A percentile compares a stretch with the other conserved stretches of the same genome.
phyloP scores from a whole-genome alignment of 2,113 vertebrate genomes.

The Tragelaphus buxtoni region DNA sequence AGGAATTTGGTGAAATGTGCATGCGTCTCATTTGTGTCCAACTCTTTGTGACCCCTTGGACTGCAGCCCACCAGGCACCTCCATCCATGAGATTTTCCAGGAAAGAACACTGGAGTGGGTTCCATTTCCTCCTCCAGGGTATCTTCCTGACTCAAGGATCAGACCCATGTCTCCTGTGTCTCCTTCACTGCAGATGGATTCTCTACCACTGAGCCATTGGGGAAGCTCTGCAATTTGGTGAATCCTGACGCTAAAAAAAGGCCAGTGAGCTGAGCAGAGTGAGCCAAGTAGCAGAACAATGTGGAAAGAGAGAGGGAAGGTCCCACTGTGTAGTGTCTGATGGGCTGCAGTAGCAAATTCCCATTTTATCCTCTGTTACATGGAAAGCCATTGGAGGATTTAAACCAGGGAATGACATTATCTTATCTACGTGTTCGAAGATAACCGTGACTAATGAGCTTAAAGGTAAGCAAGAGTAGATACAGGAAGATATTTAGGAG shows the following conservation, averaged over 20 bases:
- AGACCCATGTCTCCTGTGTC: background rate
- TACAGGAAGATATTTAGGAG: background rate
- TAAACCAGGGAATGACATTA: background rate
- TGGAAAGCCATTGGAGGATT: background rate
- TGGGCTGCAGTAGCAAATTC: background rate
- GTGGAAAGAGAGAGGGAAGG: background rate
- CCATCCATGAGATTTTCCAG: background rate
- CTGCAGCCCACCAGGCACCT: background rate
- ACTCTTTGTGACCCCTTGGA: background rate
- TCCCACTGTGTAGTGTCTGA: background rate
- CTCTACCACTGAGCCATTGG: background rate
- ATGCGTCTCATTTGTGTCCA: background rate
- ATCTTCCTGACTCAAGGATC: background rate
- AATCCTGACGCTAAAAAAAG: background rate
- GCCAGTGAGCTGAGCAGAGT: background rate
- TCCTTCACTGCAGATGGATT: background rate
- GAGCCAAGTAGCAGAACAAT: background rate
- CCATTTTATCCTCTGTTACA: background rate
- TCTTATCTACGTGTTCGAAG: background rate
- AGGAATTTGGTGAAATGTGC: background rate
- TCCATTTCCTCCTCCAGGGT: background rate
- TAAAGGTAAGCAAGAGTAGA: background rate
- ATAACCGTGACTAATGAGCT: background rate
- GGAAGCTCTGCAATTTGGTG: background rate
- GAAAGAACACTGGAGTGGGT: background rate